Evolutionary conservation across 2,888 invertebrate species (phyloP), one percentile per base, ranked within the genome.

Genomic region (Spilosoma lubricipeda): DNA sequence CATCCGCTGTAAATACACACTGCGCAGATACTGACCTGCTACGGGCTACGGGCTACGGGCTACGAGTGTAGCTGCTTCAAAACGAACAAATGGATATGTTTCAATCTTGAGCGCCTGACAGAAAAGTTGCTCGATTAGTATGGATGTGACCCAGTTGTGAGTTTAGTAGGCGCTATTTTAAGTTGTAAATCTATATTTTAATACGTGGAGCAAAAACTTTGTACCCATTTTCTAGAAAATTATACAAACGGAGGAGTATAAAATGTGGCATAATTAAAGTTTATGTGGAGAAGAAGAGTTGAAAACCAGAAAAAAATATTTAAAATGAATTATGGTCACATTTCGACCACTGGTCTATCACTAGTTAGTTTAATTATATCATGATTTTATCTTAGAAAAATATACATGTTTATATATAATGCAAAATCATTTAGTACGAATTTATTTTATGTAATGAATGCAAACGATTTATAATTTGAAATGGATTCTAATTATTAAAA

Each of bases 81-180:
- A 85, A 82, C 77, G 81, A 82, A 87, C 85, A 87, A 89, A 89
- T 86, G 84, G 80, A 84, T 85, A 86, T 82, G 77, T 80, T 85
- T 85, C 85, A 85, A 81, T 86, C 82, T 81, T 83, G 64, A 67
- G 68, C 74, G 75, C 59, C 59, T 74, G 72, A 39, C 70, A 30
- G 56, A 76, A 78, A 70, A 13, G 42, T 42, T 33, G n/a, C 8
- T 66, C 33, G 70, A 42, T 11, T 42, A 36, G 18, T 30, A 52
- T 48, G 13, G 52, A 65, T 27, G 63, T 9, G 52, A n/a, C 39
- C 4, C 18, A 3, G 7, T n/a, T 30, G 30, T 23, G 9, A 30
- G 15, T 69, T 69, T n/a, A 23, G 45, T 18, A 67, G 15, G 45
- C 36, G n/a, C 11, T 30, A 20, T 1, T 56, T n/a, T 56, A 56